Conservation (phyloP, 2,113 vertebrate genomes). For the Agelaius tricolor region DNA sequence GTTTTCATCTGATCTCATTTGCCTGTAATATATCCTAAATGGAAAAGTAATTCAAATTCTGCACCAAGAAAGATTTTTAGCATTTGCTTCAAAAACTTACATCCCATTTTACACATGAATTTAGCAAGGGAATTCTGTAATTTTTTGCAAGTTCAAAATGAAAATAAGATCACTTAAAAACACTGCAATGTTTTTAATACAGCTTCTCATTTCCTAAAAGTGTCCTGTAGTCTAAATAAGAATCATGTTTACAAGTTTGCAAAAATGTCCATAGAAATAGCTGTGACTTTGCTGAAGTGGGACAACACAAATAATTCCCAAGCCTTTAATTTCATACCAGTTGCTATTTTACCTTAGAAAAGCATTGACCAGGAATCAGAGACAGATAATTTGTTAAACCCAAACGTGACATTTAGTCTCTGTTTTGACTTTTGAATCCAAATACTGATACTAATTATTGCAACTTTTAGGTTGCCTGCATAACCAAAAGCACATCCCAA, state of each 20-base stretch:
- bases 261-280: background rate
- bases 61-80: background rate
- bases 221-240: background rate
- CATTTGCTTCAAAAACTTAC: background rate
- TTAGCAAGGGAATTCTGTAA: background rate
- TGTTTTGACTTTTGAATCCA: background rate
- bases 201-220: background rate
- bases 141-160: background rate
- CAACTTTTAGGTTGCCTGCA: background rate
- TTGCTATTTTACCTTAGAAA: background rate
- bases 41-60: background rate
- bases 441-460: background rate
- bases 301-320: background rate
- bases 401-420: background rate
- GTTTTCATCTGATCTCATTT: background rate
- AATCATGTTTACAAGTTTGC: background rate
- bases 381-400: background rate
- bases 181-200: background rate
- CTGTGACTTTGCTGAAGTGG: background rate
- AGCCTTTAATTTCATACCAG: background rate
- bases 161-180: background rate
- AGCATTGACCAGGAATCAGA: background rate
- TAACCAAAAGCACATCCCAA: background rate
- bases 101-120: rapidly evolving
- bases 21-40: background rate